Percentiles rank a stretch among this genome's conserved stretches.
Conservation (phyloP, 2,113 vertebrate species). For the Saimiri boliviensis region DNA sequence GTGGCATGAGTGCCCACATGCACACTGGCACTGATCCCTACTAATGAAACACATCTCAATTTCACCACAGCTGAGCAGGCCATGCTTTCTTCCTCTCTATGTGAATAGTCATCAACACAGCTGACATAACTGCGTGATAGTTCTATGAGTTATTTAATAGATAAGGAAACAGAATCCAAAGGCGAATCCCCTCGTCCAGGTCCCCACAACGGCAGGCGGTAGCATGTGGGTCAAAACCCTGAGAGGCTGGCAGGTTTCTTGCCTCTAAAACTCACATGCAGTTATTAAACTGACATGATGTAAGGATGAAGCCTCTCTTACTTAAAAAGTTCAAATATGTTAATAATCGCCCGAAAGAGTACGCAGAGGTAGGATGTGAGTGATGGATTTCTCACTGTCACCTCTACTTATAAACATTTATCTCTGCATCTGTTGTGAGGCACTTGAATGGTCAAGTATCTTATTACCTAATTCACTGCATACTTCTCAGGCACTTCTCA, state of each 20-base stretch:
- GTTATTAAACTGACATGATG: no score
- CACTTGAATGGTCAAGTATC: not conserved
- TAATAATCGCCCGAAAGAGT: not conserved
- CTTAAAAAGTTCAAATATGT: not conserved
- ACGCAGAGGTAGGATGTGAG: not conserved
- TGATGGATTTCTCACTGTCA: rapidly evolving
- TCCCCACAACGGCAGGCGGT: not conserved
- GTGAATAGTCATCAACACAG: not conserved
- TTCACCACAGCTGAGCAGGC: not conserved
- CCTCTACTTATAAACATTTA: not conserved
- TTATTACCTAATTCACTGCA: not conserved
- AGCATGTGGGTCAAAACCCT: not conserved
- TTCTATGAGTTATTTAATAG: no score
- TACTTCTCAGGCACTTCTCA: not conserved
- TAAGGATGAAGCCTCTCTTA: not conserved
- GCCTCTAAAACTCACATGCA: rapidly evolving
- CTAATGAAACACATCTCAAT: not conserved
- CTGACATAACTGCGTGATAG: no score
- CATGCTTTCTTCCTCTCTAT: rapidly evolving
- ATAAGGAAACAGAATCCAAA: not conserved
- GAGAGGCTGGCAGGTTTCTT: not conserved
- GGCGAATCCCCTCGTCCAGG: no score
- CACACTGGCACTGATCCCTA: not conserved
- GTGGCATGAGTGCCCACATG: rapidly evolving
- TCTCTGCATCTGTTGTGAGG: not conserved